phyloP scores from a whole-genome alignment of 1,140 invertebrate genomes.

The Hesperophylax magnus region DNA sequence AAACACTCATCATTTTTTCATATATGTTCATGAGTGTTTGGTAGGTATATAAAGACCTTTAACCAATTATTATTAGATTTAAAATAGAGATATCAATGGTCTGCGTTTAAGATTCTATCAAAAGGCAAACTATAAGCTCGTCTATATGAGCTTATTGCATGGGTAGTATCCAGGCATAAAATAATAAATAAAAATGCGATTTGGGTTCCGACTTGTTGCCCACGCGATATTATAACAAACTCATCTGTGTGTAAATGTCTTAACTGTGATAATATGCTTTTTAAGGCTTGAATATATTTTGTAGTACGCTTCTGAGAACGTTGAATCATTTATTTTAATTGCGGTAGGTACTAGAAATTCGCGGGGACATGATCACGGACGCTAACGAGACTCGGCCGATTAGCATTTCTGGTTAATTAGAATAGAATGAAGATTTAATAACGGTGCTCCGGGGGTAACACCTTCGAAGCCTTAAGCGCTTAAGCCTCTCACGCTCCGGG shows the following conservation, averaged over 20 bases:
- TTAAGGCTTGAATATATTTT: not conserved
- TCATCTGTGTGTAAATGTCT: too few species aligned
- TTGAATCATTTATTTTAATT: slow-evolving; percentile 9
- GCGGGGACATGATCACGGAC: not conserved
- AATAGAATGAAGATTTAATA: slow-evolving; percentile 6
- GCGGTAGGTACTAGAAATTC: not conserved
- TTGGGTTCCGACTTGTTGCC: not conserved
- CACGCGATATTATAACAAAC: not conserved
- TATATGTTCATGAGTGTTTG: too few species aligned
- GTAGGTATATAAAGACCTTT: too few species aligned
- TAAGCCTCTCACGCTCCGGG: not conserved
- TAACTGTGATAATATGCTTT: not conserved
- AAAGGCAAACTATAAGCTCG: too few species aligned
- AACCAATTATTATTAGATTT: too few species aligned
- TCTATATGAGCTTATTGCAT: too few species aligned
- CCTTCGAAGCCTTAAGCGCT: not conserved
- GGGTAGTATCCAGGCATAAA: too few species aligned
- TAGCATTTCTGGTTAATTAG: slow-evolving; percentile 16
- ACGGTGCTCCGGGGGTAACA: not conserved
- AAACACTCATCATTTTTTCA: too few species aligned
- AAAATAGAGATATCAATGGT: too few species aligned
- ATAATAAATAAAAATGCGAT: too few species aligned
- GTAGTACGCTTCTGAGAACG: not conserved
- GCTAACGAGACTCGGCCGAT: not conserved
- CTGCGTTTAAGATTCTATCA: too few species aligned